A percentile compares a stretch with the other conserved stretches of the same genome.
phyloP scores from a whole-genome alignment of 2,797 vertebrate genomes.

The Crocidura indochinensis region DNA sequence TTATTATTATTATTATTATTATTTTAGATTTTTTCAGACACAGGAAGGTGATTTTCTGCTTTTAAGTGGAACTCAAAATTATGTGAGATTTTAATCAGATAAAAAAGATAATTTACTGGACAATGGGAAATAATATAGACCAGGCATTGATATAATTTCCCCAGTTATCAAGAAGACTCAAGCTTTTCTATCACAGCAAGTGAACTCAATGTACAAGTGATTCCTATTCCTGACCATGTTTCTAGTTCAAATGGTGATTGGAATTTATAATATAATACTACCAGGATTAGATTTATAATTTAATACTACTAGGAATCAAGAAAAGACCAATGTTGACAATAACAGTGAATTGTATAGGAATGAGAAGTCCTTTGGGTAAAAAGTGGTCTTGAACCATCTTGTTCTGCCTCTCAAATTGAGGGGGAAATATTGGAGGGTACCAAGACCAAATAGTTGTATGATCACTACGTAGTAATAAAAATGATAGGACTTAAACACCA shows the following conservation, averaged over 20 bases:
- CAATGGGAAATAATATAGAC: not conserved
- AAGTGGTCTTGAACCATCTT: too few relatives aligned
- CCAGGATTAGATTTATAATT: not conserved
- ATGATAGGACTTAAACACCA: too few relatives aligned
- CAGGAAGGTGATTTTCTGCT: not conserved
- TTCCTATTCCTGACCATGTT: not conserved
- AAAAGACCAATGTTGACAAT: not conserved
- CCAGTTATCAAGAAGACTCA: not conserved
- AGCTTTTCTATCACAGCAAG: conserved; percentile 13
- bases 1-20: too few relatives aligned
- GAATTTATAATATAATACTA: too few relatives aligned
- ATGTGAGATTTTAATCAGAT: not conserved
- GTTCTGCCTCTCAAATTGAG: too few relatives aligned
- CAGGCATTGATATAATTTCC: not conserved
- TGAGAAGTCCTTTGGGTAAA: too few relatives aligned
- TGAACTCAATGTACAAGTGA: not conserved
- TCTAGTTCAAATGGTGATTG: not conserved
- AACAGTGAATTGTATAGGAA: too few relatives aligned
- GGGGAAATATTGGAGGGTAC: too few relatives aligned
- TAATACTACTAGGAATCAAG: not conserved
- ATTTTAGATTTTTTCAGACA: conserved; percentile 5
- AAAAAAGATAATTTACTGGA: not conserved
- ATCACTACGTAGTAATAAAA: too few relatives aligned
- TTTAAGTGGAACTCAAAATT: not conserved
- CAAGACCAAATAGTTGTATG: too few relatives aligned